A percentile compares a stretch with the other conserved stretches of the same genome.
These are phyloP conservation scores for Varroa destructor DNA, from an alignment of 1,140 invertebrate species.

Conservation along the genomic window DNA sequence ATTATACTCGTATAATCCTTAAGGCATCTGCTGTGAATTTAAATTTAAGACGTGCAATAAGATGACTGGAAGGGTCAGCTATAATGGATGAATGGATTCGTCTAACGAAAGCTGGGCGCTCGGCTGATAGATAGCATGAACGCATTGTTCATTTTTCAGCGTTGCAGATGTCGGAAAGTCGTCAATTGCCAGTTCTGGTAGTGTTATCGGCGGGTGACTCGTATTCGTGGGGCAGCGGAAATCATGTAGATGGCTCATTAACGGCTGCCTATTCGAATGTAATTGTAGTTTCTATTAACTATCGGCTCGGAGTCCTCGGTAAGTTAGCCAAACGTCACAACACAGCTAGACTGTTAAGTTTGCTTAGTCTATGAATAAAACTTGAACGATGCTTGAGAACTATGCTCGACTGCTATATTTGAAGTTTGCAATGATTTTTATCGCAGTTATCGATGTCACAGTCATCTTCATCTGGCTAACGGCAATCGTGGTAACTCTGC, in stretches of 20 bases:
- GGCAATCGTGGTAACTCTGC: too few species aligned
- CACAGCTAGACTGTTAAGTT: neutral
- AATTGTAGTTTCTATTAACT: constrained; percentile 85
- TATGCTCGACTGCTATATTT: too few species aligned
- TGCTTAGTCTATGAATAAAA: neutral
- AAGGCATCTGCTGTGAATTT: too few species aligned
- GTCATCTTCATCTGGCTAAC: too few species aligned
- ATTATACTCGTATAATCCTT: too few species aligned
- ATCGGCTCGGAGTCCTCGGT: constrained; percentile 79
- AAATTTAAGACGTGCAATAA: too few species aligned
- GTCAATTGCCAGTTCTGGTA: constrained; percentile 9
- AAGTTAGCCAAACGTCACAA: constrained; percentile 37
- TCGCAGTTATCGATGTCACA: too few species aligned
- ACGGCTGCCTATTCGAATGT: constrained; percentile 72
- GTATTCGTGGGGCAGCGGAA: constrained; percentile 76
- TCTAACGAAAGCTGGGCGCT: too few species aligned
- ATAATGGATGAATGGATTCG: too few species aligned
- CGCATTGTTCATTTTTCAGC: neutral
- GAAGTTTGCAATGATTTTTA: too few species aligned
- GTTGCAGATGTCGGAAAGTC: constrained; percentile 6
- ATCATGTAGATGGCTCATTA: constrained; percentile 75
- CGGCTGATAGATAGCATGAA: too few species aligned
- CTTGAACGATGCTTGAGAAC: neutral
- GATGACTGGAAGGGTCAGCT: too few species aligned
- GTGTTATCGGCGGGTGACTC: constrained; percentile 53